Conservation (phyloP, 2,113 vertebrate species). For the Hassar affinis region DNA sequence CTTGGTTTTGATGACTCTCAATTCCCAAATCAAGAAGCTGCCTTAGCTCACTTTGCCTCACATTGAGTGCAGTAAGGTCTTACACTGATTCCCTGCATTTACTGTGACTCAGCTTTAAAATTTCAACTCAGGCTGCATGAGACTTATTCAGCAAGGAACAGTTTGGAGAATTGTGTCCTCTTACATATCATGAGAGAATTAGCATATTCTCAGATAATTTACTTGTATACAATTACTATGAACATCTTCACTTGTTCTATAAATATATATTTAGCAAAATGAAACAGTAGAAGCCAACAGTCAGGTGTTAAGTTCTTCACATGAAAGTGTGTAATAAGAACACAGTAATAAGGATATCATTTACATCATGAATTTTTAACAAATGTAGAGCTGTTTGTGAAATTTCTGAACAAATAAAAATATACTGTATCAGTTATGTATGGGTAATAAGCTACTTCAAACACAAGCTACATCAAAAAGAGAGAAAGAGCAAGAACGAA, state of each 20-base stretch:
- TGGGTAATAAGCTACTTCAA: neutral
- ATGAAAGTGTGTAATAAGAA: neutral
- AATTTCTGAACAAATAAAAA: constrained; percentile 3
- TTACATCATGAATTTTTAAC: neutral
- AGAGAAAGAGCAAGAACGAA: too few relatives aligned
- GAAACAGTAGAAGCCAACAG: neutral
- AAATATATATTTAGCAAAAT: constrained; percentile 6
- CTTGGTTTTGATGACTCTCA: constrained; percentile 10
- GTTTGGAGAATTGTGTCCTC: neutral
- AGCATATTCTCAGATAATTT: neutral
- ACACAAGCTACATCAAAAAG: neutral
- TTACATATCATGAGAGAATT: neutral
- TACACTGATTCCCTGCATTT: constrained; percentile 31
- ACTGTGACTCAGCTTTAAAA: constrained; percentile 39
- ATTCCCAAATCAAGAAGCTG: constrained; percentile 38
- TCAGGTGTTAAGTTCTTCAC: neutral
- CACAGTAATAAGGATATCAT: neutral
- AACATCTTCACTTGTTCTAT: neutral
- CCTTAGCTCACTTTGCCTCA: constrained; percentile 20
- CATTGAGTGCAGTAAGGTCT: constrained; percentile 6
- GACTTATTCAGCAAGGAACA: neutral
- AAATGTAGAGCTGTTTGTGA: neutral
- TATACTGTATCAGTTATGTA: neutral
- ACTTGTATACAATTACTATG: neutral
- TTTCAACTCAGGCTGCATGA: constrained; percentile 3